Evolutionary conservation across 2,888 invertebrate species (phyloP), one percentile per base, ranked within the genome.

Genomic region (Erebia palarica): DNA sequence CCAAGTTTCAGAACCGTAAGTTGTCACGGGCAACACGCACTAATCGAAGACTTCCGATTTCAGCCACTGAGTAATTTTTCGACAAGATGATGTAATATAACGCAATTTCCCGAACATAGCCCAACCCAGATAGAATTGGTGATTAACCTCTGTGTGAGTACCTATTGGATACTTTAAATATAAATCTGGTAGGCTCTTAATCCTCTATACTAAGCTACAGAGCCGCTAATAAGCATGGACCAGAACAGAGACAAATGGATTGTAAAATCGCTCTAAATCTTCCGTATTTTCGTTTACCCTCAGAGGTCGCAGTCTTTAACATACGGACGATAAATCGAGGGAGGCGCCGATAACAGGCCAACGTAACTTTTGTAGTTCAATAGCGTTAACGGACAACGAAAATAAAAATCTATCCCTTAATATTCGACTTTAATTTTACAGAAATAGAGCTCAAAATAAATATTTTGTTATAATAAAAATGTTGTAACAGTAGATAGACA

Each of bases 221-320:
- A 0, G 66, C 27, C 58, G 47, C 65, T 42, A 66, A 47, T 66
- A 66, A 36, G 58, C 36, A 9, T 47, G 21, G 58, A 58, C 65
- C 53, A 36, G 51, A 44, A 27, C 49, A 14, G 49, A 27, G 49
- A 61, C 53, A 78, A 80, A 76, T 71, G 75, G 74, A 69, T 74
- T 69, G 72, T 75, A 75, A 75, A 75, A 74, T 68, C 71, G 67
- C 65, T 49, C 57, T 71, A 69, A 53, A 61, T 69, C 73, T 71
- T 71, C 72, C 74, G 69, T 71, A 71, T 74, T 72, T 71, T 72
- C 75, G 75, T 72, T 73, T 65, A 69, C 67, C 74, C 69, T 69
- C 49, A 71, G 69, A 74, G 72, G 74, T 72, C 74, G 65, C 63
- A 74, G 74, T 74, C 74, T 74, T 75, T 72, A 72, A 73, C 75